These are phyloP conservation scores for Prunella himalayana DNA, from an alignment of 2,113 vertebrate species.

Conservation along the genomic window DNA sequence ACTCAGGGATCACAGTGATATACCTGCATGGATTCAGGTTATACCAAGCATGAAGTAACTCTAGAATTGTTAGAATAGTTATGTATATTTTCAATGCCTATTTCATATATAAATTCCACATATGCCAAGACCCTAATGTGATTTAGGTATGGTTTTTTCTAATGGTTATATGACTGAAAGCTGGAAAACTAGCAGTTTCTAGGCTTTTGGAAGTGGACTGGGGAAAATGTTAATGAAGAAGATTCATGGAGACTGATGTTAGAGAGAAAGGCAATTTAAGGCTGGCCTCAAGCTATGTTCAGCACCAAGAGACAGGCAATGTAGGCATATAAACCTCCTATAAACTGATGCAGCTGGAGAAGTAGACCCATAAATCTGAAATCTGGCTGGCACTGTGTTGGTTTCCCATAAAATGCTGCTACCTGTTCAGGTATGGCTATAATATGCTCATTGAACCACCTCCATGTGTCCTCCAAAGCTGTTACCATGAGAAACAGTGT, in stretches of 20 bases:
- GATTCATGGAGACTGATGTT: not conserved
- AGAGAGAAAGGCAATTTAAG: not conserved
- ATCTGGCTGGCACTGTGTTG: not conserved
- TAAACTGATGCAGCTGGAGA: not conserved
- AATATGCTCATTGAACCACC: accelerated
- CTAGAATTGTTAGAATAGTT: not conserved
- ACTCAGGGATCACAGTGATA: not conserved
- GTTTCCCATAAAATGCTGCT: not conserved
- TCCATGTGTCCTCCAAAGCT: not conserved
- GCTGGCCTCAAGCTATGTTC: not conserved
- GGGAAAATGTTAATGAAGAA: not conserved
- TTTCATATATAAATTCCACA: not conserved
- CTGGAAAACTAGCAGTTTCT: not conserved
- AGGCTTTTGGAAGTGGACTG: not conserved
- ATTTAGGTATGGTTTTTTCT: not conserved
- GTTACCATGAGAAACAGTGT: not conserved
- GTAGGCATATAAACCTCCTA: not conserved
- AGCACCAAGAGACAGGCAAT: not conserved
- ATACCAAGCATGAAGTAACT: not conserved
- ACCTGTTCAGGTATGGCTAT: not conserved
- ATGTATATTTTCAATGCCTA: not conserved
- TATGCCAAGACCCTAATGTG: not conserved
- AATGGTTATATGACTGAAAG: not conserved
- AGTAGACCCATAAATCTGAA: not conserved
- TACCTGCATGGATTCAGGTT: not conserved